Base-by-base conservation (phyloP, 2,888 invertebrate species). In the Noctuana brunneofusca region DNA sequence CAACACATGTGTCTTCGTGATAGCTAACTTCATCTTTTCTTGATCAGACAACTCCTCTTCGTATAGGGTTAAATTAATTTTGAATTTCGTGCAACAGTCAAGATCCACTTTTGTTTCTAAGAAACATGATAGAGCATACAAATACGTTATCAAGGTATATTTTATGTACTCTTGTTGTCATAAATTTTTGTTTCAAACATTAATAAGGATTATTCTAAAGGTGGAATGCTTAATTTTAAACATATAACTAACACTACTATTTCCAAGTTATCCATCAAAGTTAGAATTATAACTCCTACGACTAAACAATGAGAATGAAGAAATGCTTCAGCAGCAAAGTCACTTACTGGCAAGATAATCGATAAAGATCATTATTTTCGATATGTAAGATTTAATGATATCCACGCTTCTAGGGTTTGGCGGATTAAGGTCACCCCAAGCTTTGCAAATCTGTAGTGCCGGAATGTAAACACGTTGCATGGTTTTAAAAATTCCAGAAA, bases 101-200 rank as follows among this genome's bases (percentile, higher is more conserved):
- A 96, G 84, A 67, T 95, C 95, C 12, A 92, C 80, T 74, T 94
- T 94, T 0, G 95, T 95, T 76, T 93, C 95, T 94, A 70, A 6
- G 43, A 43, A 18, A 11, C 1, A 3, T 11, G 8, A 43, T 18
- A 18, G 14, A 11, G 1, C 35, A n/a, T 12, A n/a, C n/a, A n/a
- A n/a, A n/a, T n/a, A n/a, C n/a, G n/a, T n/a, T n/a, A n/a, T n/a
- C n/a, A n/a, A n/a, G n/a, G n/a, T n/a, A n/a, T n/a, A n/a, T n/a
- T n/a, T n/a, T n/a, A n/a, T n/a, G n/a, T n/a, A n/a, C n/a, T n/a
- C n/a, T n/a, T n/a, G n/a, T n/a, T n/a, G n/a, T n/a, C n/a, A n/a
- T n/a, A n/a, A n/a, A n/a, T n/a, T n/a, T n/a, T n/a, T n/a, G n/a
- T n/a, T n/a, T n/a, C n/a, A n/a, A n/a, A n/a, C n/a, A n/a, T n/a